Evolutionary conservation across 2,113 vertebrate species (phyloP), one percentile per base, ranked within the genome.

Genomic region (Cephalopterus ornatus): DNA sequence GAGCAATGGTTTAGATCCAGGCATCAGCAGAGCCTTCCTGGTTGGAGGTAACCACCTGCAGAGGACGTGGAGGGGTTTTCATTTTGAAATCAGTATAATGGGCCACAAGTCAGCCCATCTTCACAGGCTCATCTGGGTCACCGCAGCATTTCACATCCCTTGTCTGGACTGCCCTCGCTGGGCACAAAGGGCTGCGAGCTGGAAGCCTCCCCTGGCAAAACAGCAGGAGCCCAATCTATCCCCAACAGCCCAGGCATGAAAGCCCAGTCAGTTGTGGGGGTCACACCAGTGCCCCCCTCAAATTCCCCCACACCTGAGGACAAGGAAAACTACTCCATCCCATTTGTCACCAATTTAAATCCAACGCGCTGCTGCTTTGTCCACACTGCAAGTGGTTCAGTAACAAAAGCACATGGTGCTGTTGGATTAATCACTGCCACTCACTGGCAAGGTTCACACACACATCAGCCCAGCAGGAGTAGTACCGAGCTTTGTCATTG

Each of bases 351-450:
- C 47, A 18, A 2, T 22, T 55, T 22, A 59, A 91, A 87, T 33
- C 37, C 62, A 33, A 2, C 0, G 0, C 7, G 37, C 61, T 55
- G 66, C 70, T 44, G 68, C 78, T 78, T 55, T 62, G 77, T 75
- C 95, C 83, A 3, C 70, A 2, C 44, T 0, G 42, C 2, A 5
- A 86, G 80, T 21, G 2, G 3, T 11, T 71, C 61, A 52, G 79
- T 35, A 19, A 41, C 74, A 88, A 65, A 66, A 88, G 93, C 92
- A 58, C 79, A 2, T 4, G 61, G 79, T 42, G 80, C 58, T 18
- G 76, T 2, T 72, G 83, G 93, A 96, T 96, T 94, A 93, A 96
- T 97, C 93, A 82, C 79, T 87, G 93, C 88, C 83, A 61, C 82
- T 95, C 89, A 26, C 75, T 47, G 75, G 7, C 1, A 2, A 6